Base-by-base conservation (phyloP, 2,888 invertebrate genomes). In the Hydroisotoma schaefferi region DNA sequence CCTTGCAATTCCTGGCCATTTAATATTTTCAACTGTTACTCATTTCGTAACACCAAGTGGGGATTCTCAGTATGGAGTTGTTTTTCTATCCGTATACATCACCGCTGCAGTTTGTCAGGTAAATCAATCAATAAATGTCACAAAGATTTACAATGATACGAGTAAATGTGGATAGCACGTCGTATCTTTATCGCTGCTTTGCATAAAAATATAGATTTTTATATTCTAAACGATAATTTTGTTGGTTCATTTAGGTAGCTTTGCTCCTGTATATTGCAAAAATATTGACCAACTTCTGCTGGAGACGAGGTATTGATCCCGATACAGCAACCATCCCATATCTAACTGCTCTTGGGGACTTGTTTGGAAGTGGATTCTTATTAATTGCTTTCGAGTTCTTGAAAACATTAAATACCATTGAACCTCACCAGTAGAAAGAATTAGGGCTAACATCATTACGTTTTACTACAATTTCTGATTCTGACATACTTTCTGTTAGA, bases 281-380 rank as follows among this genome's bases (percentile, higher is more conserved):
- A 77, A 83, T 88, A 72, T 83, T 92, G 83, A 87, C 91, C 47
- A 80, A 86, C 53, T 85, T 85, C 80, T 87, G 91, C 85, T 93
- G 93, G 93, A 82, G 80, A 59, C 77, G 82, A 67, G 85, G 85
- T 38, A 85, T 88, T 75, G 91, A 93, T 76, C 93, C 92, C 25
- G 93, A 93, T 77, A 91, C 89, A 76, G 88, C 88, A 2, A 90
- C 91, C 53, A 92, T 93, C 75, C 92, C 92, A 49, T 91, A 91
- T 76, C 78, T 93, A 69, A 92, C 92, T 27, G 92, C 94, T 10
- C 78, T 91, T 20, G 94, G 94, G 27, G 94, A 94, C 78, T 82
- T 94, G 59, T 78, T 93, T 56, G 94, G 94, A 25, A 92, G 91
- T 51, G 84, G 86, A 46, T 80, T 89, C 29, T 78, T 89, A 46